Evolutionary conservation across 1,140 invertebrate genomes (phyloP).

Genomic region (Luehdorfia chinensis): DNA sequence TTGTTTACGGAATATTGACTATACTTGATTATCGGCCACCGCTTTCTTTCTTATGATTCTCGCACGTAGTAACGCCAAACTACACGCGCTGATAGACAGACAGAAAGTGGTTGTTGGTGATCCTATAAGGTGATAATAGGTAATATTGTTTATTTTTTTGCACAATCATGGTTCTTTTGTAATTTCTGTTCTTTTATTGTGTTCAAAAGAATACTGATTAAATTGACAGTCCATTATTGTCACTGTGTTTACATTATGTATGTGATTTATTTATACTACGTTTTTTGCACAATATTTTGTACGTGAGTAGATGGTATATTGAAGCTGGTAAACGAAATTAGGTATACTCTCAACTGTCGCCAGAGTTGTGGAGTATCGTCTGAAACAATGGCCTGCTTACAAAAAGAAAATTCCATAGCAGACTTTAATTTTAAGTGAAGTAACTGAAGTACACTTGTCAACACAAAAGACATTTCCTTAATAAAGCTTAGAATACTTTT

Average conservation of each 20-base stretch:
- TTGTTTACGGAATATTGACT: constrained; percentile 54
- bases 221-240: constrained; percentile 35
- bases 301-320: constrained; percentile 41
- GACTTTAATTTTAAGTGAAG: constrained; percentile 57
- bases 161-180: constrained; percentile 65
- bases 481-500: constrained; percentile 65
- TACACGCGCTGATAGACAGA: constrained; percentile 25
- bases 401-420: constrained; percentile 50
- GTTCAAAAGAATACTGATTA: constrained; percentile 40
- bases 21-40: constrained; percentile 40
- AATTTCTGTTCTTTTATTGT: constrained; percentile 35
- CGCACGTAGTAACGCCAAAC: constrained; percentile 53
- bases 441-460: constrained; percentile 65
- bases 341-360: constrained; percentile 39
- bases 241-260: constrained; percentile 56
- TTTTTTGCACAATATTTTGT: constrained; percentile 57
- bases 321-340: constrained; percentile 16
- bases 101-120: constrained; percentile 29
- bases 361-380: constrained; percentile 38
- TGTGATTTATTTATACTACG: constrained; percentile 55
- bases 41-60: constrained; percentile 29
- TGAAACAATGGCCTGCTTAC: constrained; percentile 35
- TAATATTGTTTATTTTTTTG: constrained; percentile 53
- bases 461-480: constrained; percentile 66
- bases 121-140: constrained; percentile 68